Evolutionary conservation across 2,888 invertebrate genomes (phyloP).

Genomic region (Melinaea marsaeus): DNA sequence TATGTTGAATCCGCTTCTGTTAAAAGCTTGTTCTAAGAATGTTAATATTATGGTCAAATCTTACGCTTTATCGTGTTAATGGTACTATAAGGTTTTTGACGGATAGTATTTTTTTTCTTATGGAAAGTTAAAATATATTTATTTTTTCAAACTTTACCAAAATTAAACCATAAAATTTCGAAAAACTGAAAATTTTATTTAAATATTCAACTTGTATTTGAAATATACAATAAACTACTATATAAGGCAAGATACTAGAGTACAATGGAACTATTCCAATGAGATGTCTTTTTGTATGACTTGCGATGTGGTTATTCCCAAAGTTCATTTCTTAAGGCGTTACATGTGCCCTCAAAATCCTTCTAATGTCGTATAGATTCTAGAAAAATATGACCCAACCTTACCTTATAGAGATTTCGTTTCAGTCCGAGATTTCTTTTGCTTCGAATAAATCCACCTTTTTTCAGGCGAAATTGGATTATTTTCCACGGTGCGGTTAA

Average conservation of each 20-base stretch:
- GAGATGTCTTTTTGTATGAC: constrained; percentile 28
- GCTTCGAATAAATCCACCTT: constrained; percentile 32
- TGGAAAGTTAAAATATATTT: too few species aligned
- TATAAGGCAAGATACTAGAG: neutral
- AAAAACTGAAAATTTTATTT: too few species aligned
- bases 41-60: too few species aligned
- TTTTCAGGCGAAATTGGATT: constrained; percentile 33
- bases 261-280: constrained; percentile 15
- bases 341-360: constrained; percentile 33
- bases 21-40: too few species aligned
- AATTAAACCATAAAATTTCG: too few species aligned
- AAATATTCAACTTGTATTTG: too few species aligned
- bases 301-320: constrained; percentile 29
- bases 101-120: too few species aligned
- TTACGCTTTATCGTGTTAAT: too few species aligned
- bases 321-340: constrained; percentile 30
- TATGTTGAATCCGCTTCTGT: too few species aligned
- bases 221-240: too few species aligned
- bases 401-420: constrained; percentile 31
- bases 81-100: too few species aligned
- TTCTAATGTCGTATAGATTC: constrained; percentile 34
- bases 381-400: constrained; percentile 34
- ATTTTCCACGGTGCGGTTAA: constrained; percentile 33
- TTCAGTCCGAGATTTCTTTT: constrained; percentile 29
- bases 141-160: too few species aligned